Conservation (phyloP, 2,797 vertebrate species). For the Phrynocephalus forsythii region DNA sequence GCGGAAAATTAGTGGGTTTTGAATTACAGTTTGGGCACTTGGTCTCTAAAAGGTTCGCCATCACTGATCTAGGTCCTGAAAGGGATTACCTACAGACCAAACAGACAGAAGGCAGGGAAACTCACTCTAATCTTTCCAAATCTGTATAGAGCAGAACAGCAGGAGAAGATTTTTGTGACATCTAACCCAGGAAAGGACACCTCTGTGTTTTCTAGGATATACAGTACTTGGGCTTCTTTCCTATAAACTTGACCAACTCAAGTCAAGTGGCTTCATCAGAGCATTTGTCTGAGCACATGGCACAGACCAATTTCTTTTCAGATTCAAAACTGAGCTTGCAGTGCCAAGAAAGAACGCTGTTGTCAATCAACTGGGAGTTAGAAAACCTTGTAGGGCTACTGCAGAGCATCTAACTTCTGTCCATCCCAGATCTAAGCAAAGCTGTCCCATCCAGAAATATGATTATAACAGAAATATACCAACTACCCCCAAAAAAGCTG, state of each 20-base stretch:
- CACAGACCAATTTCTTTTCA: background rate
- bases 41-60: too few relatives aligned
- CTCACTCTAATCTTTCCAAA: background rate
- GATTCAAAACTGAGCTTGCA: background rate
- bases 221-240: background rate
- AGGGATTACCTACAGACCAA: background rate
- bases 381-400: background rate
- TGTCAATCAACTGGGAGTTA: background rate
- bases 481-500: background rate
- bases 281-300: background rate
- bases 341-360: background rate
- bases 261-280: background rate
- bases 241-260: background rate
- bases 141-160: background rate
- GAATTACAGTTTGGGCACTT: too few relatives aligned
- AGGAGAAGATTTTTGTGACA: too few relatives aligned
- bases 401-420: background rate
- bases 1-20: too few relatives aligned
- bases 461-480: background rate
- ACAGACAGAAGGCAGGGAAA: background rate
- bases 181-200: background rate
- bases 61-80: background rate
- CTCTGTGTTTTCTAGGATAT: background rate
- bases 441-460: background rate
- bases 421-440: background rate